These are phyloP conservation scores for Lacanobia oleracea DNA, from an alignment of 2,888 invertebrate genomes.

Conservation along the genomic window DNA sequence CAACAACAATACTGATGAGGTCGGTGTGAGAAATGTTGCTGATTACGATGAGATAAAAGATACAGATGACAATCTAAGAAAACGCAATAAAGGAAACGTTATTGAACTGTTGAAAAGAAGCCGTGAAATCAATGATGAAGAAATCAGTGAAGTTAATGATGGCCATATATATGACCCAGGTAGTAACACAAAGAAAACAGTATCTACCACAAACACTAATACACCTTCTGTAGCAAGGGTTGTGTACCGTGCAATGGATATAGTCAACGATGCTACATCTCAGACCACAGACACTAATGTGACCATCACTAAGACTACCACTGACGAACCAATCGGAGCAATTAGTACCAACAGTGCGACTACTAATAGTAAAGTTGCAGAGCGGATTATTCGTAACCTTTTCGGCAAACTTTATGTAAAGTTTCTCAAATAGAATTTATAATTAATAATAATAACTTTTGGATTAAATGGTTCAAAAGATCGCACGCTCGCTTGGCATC, in stretches of 20 bases:
- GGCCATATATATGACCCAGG: neutral
- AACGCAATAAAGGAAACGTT: neutral
- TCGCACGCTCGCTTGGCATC: too few relatives aligned
- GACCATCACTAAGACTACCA: neutral
- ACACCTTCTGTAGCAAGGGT: neutral
- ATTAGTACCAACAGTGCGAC: neutral
- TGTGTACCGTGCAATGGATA: neutral
- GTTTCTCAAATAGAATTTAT: too few relatives aligned
- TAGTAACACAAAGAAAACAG: neutral
- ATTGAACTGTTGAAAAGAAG: neutral
- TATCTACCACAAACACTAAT: neutral
- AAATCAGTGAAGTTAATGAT: neutral
- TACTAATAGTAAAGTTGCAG: neutral
- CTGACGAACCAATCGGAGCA: neutral
- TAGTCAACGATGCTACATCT: neutral
- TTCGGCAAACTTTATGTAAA: neutral
- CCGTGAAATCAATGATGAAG: neutral
- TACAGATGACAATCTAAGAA: neutral
- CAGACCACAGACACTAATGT: neutral
- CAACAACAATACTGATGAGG: too few relatives aligned
- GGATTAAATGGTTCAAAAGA: too few relatives aligned
- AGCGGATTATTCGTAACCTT: neutral
- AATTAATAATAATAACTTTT: too few relatives aligned
- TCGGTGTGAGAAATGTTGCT: neutral
- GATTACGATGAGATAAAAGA: neutral